Evolutionary conservation across 2,888 invertebrate species (phyloP), one percentile per base, ranked within the genome.

Genomic region (Malacosoma neustria): DNA sequence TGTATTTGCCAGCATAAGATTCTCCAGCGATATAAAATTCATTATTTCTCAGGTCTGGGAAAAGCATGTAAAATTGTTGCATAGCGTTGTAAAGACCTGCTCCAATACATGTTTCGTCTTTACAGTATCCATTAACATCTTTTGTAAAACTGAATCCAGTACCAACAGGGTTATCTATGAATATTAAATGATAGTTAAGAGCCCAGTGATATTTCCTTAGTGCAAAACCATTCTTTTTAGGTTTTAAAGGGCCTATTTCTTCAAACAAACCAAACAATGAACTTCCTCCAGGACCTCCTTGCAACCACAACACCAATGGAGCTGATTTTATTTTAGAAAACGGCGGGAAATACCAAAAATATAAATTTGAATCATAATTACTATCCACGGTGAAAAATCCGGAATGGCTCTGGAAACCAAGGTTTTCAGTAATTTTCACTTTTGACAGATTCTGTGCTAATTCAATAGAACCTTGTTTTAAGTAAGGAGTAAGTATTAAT

Each of bases 331-430:
- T 56, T 31, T 71, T 68, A 4, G 63, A 70, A 51, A 80, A 71
- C 1, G 89, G 75, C 11, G 89, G 89, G 51, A 90, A 90, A 53
- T 89, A 90, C 90, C 90, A 91, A 66, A 90, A 90, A 62, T 88
- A 91, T 42, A 88, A 66, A 61, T 90, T 89, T 2, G 89, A 88
- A 39, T 87, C 72, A 48, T 70, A 84, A 3, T 65, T 69, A 42
- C 87, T 75, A 54, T 91, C 84, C 9, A 91, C 88, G 1, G 90
- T 91, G 35, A 91, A 74, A 51, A 88, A 91, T 2, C 91, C 89
- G 4, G 90, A 80, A 55, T 89, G 85, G 49, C 91, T 90, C 35
- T 55, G 58, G 15, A 88, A 69, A 11, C 80, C 75, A 11, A 79
- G 53, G 40, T 58, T 53, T 11, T 73, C 63, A 0, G 81, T 79